These are phyloP conservation scores for Drosophila demipolita DNA, from an alignment of 2,888 invertebrate species.

Conservation along the genomic window DNA sequence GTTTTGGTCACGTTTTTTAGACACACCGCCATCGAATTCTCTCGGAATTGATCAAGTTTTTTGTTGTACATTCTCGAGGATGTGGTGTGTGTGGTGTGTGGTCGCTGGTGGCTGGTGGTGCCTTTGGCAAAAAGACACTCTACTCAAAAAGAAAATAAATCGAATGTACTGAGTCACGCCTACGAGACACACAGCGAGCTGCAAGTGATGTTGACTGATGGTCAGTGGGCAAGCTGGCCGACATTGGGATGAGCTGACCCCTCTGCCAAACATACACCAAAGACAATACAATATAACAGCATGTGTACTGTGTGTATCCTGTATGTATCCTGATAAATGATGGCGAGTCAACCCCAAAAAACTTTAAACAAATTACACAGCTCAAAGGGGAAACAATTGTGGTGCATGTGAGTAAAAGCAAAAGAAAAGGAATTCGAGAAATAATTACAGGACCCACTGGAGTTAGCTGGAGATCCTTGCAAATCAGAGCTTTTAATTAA, in stretches of 20 bases:
- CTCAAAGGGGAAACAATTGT: background rate
- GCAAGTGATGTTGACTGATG: slow-evolving; percentile 53
- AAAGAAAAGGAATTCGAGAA: background rate
- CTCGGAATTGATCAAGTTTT: slow-evolving; percentile 11
- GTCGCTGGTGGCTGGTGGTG: background rate
- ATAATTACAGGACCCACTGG: background rate
- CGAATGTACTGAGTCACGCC: slow-evolving; percentile 14
- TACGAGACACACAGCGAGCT: slow-evolving; percentile 9
- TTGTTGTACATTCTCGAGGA: slow-evolving; percentile 10
- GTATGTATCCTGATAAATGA: slow-evolving; percentile 27
- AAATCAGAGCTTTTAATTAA: background rate
- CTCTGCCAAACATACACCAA: background rate
- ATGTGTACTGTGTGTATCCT: background rate
- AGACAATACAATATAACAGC: background rate
- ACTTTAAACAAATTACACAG: slow-evolving; percentile 18
- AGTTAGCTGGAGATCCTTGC: background rate
- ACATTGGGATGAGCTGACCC: slow-evolving; percentile 8
- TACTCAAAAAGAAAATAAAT: background rate
- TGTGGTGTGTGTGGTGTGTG: background rate
- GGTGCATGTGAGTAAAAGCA: background rate
- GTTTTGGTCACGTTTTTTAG: slow-evolving; percentile 2
- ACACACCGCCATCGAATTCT: background rate
- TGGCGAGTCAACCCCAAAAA: slow-evolving; percentile 14
- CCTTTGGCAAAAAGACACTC: slow-evolving; percentile 17
- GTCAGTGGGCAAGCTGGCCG: slow-evolving; percentile 23